Evolutionary conservation across 2,888 invertebrate genomes (phyloP).

Genomic region (Caenorhabditis afra): DNA sequence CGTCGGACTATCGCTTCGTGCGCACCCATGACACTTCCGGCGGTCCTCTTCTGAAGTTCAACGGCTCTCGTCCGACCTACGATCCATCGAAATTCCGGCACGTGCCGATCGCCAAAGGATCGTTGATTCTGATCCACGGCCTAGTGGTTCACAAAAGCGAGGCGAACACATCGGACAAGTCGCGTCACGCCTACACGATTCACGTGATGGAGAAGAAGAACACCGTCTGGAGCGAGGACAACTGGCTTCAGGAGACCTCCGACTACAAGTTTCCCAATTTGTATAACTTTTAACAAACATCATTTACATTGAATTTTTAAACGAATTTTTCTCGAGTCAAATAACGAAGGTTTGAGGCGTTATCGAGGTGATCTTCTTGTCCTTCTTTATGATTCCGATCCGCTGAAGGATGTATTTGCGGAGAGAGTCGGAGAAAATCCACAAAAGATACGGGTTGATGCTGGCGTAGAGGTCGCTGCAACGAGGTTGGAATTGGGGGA

Average conservation of each 20-base stretch:
- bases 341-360: slow-evolving; percentile 27
- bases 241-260: slow-evolving; percentile 75
- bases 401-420: slow-evolving; percentile 42
- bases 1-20: slow-evolving; percentile 74
- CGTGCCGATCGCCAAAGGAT: slow-evolving; percentile 87
- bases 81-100: slow-evolving; percentile 87
- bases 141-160: slow-evolving; percentile 94
- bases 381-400: slow-evolving; percentile 31
- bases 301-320: background rate
- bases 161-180: slow-evolving; percentile 87
- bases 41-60: slow-evolving; percentile 74
- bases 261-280: slow-evolving; percentile 73
- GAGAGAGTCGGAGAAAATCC: slow-evolving; percentile 47
- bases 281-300: slow-evolving; percentile 37
- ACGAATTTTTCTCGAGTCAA: slow-evolving; percentile 6
- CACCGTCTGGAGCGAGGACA: slow-evolving; percentile 87
- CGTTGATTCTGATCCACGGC: slow-evolving; percentile 92
- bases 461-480: slow-evolving; percentile 54
- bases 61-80: slow-evolving; percentile 74
- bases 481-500: background rate
- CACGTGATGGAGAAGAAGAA: slow-evolving; percentile 90
- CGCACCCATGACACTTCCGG: slow-evolving; percentile 67
- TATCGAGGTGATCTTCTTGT: slow-evolving; percentile 23
- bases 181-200: slow-evolving; percentile 96
- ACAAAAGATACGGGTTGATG: slow-evolving; percentile 46